Conservation (phyloP, 2,888 invertebrate genomes). For the Himalopsyche japonica region DNA sequence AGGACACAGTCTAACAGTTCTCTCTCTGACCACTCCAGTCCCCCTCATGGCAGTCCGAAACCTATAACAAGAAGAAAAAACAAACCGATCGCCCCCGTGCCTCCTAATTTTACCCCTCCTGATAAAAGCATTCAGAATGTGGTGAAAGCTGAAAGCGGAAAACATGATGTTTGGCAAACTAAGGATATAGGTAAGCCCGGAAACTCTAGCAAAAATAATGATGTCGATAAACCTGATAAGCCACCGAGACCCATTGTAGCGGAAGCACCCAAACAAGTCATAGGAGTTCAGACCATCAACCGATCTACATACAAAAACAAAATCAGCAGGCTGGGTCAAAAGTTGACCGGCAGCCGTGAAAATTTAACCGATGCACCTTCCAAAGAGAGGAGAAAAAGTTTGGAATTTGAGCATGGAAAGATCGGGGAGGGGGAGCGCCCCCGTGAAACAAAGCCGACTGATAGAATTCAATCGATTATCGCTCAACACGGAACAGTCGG, state of each 20-base stretch:
- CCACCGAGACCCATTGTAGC: conserved; percentile 63
- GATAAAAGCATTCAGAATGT: conserved; percentile 52
- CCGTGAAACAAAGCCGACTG: conserved; percentile 47
- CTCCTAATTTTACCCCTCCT: conserved; percentile 61
- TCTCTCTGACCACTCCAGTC: conserved; percentile 68
- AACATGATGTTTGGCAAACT: conserved; percentile 47
- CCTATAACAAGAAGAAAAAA: conserved; percentile 73
- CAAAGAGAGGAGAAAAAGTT: conserved; percentile 55
- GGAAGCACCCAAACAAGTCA: conserved; percentile 55
- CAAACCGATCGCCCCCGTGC: conserved; percentile 73
- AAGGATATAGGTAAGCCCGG: conserved; percentile 46
- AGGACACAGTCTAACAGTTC: conserved; percentile 71
- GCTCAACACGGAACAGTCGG: conserved; percentile 56
- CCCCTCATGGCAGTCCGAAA: conserved; percentile 75
- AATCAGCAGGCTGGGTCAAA: conserved; percentile 49
- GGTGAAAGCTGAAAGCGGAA: conserved; percentile 43
- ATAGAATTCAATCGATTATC: conserved; percentile 48
- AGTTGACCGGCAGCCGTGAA: conserved; percentile 52
- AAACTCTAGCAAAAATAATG: conserved; percentile 47
- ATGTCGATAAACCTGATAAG: conserved; percentile 60
- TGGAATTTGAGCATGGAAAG: conserved; percentile 60
- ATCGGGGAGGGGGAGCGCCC: conserved; percentile 45
- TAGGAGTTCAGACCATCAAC: conserved; percentile 65
- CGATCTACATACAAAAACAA: conserved; percentile 60
- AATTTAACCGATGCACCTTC: conserved; percentile 48